These are phyloP conservation scores for Leptinotarsa peninsularis DNA, from an alignment of 2,888 invertebrate species.

Conservation along the genomic window DNA sequence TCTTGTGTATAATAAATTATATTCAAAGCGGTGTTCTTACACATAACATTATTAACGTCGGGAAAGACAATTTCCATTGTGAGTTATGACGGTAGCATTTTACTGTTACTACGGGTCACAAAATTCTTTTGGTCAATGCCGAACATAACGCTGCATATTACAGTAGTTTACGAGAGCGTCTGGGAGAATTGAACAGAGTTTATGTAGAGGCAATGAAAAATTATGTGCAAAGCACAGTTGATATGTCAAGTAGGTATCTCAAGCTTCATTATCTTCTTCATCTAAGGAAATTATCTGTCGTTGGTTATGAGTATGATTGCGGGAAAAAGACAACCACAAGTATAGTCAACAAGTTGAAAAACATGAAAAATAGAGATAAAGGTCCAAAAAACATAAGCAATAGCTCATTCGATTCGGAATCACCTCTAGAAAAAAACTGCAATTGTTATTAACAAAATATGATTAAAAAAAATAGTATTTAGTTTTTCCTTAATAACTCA, in stretches of 20 bases:
- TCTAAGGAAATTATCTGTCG: not conserved
- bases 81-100: slow-evolving; percentile 8
- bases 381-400: no score
- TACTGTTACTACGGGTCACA: not conserved
- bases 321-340: no score
- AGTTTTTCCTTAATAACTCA: no score
- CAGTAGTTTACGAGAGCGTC: not conserved
- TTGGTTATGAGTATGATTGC: no score
- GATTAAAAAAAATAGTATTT: no score
- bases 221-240: not conserved
- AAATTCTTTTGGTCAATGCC: slow-evolving; percentile 14
- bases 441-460: no score
- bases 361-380: no score
- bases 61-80: not conserved
- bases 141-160: slow-evolving; percentile 9
- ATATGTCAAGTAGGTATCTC: not conserved
- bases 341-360: no score
- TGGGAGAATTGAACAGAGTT: not conserved
- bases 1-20: not conserved
- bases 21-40: not conserved
- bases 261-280: not conserved
- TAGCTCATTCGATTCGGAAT: no score
- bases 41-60: not conserved
- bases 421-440: no score
- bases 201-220: not conserved